A percentile compares a stretch with the other conserved stretches of the same genome.
Evolutionary conservation across 2,888 invertebrate species (phyloP).

Genomic region (Pseudanteris insignis): DNA sequence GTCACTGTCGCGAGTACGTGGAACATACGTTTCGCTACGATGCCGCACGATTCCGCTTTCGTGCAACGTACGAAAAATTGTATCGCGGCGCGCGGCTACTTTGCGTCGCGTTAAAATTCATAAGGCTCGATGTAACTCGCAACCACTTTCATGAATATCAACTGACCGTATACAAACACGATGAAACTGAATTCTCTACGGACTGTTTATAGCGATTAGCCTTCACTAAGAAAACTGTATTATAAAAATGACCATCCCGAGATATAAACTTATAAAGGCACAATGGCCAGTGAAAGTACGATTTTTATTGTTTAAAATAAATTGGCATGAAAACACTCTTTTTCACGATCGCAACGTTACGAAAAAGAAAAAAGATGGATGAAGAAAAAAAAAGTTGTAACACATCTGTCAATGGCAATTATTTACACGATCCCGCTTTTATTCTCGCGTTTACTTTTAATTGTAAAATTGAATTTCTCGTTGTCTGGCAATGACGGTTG

Average conservation of each 20-base stretch:
- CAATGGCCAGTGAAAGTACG: slow-evolving; percentile 29
- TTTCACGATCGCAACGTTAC: slow-evolving; percentile 6
- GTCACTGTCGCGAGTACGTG: no score
- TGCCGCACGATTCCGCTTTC: no score
- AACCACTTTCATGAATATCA: slow-evolving; percentile 38
- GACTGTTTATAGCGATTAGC: slow-evolving; percentile 32
- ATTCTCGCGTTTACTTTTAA: no score
- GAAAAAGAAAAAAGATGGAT: neutral
- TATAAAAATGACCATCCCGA: slow-evolving; percentile 24
- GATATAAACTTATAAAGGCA: slow-evolving; percentile 22
- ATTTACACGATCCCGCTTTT: neutral
- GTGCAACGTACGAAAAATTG: no score
- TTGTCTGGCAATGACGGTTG: no score
- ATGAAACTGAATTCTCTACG: slow-evolving; percentile 32
- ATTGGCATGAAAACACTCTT: slow-evolving; percentile 35
- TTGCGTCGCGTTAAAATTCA: slow-evolving; percentile 22
- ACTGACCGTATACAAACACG: slow-evolving; percentile 30
- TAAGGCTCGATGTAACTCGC: slow-evolving; percentile 14
- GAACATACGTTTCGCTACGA: no score
- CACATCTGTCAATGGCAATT: slow-evolving; percentile 18
- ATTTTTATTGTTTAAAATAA: slow-evolving; percentile 33
- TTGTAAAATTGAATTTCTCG: no score
- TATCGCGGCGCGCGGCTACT: no score
- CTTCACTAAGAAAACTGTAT: no score
- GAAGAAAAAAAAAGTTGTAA: slow-evolving; percentile 7